phyloP scores from a whole-genome alignment of 1,140 invertebrate species.

The Eriocheir sinensis region DNA sequence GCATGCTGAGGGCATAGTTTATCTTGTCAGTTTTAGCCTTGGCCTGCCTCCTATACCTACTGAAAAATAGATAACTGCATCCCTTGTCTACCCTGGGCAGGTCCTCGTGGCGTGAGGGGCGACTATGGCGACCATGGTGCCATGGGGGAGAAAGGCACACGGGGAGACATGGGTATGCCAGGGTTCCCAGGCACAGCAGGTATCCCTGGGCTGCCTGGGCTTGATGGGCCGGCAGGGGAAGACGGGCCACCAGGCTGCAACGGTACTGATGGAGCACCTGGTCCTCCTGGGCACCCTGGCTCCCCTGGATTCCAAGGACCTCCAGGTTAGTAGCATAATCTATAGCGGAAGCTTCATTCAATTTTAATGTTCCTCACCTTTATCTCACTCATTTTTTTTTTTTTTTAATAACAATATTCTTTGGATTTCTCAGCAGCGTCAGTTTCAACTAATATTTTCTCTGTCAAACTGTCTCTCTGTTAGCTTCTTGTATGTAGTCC shows the following conservation, averaged over 20 bases:
- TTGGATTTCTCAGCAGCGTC: too few relatives aligned
- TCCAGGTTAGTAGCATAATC: constrained; percentile 39
- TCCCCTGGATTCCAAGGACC: constrained; percentile 38
- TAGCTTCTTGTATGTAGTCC: too few relatives aligned
- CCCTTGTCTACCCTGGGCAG: background rate
- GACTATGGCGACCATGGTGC: constrained; percentile 61
- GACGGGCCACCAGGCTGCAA: constrained; percentile 56
- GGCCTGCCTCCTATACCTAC: too few relatives aligned
- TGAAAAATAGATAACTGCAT: too few relatives aligned
- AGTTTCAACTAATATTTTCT: too few relatives aligned
- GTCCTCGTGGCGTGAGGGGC: background rate
- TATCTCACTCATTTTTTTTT: too few relatives aligned
- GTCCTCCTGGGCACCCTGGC: background rate
- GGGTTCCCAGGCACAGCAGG: constrained; percentile 66
- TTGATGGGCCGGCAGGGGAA: constrained; percentile 46
- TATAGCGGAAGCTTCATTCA: background rate
- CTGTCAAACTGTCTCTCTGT: too few relatives aligned
- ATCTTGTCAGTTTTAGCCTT: too few relatives aligned
- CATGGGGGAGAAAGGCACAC: constrained; percentile 58
- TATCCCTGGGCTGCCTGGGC: constrained; percentile 65
- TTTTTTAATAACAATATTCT: too few relatives aligned
- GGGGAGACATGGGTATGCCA: constrained; percentile 62
- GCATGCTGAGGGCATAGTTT: too few relatives aligned
- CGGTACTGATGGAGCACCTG: constrained; percentile 42
- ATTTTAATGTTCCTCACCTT: too few relatives aligned